Percentiles rank a stretch among this genome's conserved stretches.
phyloP scores from a whole-genome alignment of 2,797 vertebrate species.

The Thamnophis elegans region DNA sequence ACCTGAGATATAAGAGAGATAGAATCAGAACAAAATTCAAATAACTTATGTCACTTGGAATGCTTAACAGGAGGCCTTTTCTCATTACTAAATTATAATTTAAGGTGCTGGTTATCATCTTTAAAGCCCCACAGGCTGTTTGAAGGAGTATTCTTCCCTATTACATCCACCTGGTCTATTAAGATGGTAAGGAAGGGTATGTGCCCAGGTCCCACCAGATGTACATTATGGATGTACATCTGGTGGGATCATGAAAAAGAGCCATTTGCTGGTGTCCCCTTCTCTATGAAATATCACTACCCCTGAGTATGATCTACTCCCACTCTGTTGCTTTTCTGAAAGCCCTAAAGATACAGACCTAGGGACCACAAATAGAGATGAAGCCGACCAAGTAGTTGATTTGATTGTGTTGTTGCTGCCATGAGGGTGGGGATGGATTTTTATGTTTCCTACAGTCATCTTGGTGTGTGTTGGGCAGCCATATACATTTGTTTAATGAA shows the following conservation, averaged over 20 bases:
- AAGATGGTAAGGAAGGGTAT: background rate
- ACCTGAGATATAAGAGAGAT: background rate
- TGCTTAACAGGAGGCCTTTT: background rate
- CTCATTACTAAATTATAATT: background rate
- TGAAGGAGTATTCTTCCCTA: background rate
- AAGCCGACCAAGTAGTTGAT: background rate
- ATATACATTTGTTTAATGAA: background rate
- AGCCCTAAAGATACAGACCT: background rate
- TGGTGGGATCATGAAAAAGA: background rate
- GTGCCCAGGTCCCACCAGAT: too few species aligned
- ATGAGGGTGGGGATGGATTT: background rate
- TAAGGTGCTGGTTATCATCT: background rate
- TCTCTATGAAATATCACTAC: background rate
- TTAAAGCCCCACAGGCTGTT: background rate
- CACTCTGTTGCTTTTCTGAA: background rate
- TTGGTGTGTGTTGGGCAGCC: background rate
- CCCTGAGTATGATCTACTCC: background rate
- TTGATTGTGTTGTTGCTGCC: background rate
- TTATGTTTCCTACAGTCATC: background rate
- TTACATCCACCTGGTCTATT: background rate
- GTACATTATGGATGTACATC: background rate
- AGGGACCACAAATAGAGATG: background rate
- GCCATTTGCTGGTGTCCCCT: background rate
- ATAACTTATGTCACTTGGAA: background rate
- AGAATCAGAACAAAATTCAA: background rate